phyloP scores from a whole-genome alignment of 37 sponge, comb jelly and placozoan species.

The Theonella swinhoei region DNA sequence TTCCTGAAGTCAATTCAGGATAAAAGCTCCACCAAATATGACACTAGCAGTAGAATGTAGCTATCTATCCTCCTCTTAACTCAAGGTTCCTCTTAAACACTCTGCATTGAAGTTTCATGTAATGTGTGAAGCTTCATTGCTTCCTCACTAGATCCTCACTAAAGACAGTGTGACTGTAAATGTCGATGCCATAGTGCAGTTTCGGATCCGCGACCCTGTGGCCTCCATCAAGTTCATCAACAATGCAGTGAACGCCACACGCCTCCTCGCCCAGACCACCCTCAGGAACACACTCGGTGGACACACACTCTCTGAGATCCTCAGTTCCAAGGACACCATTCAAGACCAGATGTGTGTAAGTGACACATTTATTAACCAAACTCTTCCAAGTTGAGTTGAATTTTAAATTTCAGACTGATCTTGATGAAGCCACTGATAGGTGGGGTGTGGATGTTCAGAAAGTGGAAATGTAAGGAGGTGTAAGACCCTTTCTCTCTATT shows the following conservation, averaged over 20 bases:
- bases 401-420: slow-evolving; percentile 41
- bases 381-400: background rate
- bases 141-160: slow-evolving; percentile 83
- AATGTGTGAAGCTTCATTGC: too few species aligned
- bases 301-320: slow-evolving; percentile 85
- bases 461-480: slow-evolving; percentile 79
- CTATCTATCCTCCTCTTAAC: too few species aligned
- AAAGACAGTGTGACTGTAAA: slow-evolving; percentile 93
- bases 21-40: too few species aligned
- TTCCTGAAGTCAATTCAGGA: too few species aligned
- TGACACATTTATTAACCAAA: background rate
- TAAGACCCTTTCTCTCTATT: background rate
- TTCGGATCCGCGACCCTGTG: slow-evolving; percentile 73
- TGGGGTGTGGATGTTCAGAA: slow-evolving; percentile 97
- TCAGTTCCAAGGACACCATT: slow-evolving; percentile 80
- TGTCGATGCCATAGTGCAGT: slow-evolving; percentile 97
- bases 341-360: slow-evolving; percentile 67
- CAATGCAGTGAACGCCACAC: slow-evolving; percentile 75
- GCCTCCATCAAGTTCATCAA: slow-evolving; percentile 78
- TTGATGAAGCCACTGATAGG: slow-evolving; percentile 94
- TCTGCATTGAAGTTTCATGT: too few species aligned
- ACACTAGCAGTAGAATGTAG: too few species aligned
- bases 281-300: slow-evolving; percentile 93
- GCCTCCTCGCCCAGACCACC: slow-evolving; percentile 94
- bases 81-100: too few species aligned